A percentile compares a stretch with the other conserved stretches of the same genome.
These are phyloP conservation scores for Botrylloides violaceus DNA, from an alignment of 23 tunicate genomes.

Conservation along the genomic window DNA sequence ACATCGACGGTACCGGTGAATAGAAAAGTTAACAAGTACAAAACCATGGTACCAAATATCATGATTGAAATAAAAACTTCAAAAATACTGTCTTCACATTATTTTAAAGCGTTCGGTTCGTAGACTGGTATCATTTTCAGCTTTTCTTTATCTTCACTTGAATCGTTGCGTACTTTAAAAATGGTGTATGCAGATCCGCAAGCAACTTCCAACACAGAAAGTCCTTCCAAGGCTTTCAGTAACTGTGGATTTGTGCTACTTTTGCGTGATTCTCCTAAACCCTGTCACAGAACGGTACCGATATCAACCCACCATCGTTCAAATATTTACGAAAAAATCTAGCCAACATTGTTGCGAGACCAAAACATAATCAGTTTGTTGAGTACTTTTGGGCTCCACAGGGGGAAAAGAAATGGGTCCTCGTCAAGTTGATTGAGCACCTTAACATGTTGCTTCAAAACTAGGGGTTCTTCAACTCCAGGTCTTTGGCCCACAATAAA, in stretches of 20 bases:
- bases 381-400: no score
- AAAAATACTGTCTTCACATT: not conserved
- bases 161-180: constrained; percentile 49
- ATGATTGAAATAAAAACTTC: not conserved
- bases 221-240: constrained; percentile 40
- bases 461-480: no score
- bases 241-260: constrained; percentile 77
- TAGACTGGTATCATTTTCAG: constrained; percentile 38
- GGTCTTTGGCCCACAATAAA: no score
- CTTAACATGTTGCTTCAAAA: no score
- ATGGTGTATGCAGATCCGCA: constrained; percentile 71
- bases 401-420: no score
- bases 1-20: no score
- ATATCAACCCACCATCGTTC: no score
- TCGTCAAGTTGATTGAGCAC: no score
- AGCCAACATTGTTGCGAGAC: no score
- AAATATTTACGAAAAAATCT: no score
- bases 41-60: not conserved
- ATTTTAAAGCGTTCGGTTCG: constrained; percentile 20
- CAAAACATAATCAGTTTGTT: no score
- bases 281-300: constrained; percentile 19
- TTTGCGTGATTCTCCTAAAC: constrained; percentile 80
- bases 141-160: constrained; percentile 34
- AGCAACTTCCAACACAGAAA: constrained; percentile 29
- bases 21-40: no score